Base-by-base conservation (phyloP, 2,888 invertebrate species). In the Chymomyza caudatula region DNA sequence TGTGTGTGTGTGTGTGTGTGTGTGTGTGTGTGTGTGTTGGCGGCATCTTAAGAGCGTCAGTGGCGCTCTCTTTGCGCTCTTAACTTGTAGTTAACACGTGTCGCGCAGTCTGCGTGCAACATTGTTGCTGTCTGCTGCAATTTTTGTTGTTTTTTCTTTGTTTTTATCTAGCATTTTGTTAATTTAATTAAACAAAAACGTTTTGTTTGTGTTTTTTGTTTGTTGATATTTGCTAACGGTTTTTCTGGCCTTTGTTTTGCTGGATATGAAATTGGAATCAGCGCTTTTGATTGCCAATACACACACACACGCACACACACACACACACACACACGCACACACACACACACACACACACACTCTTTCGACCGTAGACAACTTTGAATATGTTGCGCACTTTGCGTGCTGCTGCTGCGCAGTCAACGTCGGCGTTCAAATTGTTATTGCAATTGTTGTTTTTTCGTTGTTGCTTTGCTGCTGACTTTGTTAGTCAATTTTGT, bases 141-240 rank as follows among this genome's bases (percentile, higher is more conserved):
- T 52, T 60, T 51, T 17, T 49, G 13, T 58, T 75, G 63, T 77
- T 66, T 61, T 29, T 49, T n/a, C 15, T 51, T 65, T 65, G 71
- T 61, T 53, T 63, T 69, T 69, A 70, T 70, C 66, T 70, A 75
- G 78, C 77, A 80, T 84, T 81, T 78, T 77, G 78, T 84, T 82
- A 81, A 81, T 82, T 84, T 79, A 79, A 84, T 84, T 82, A 78
- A 78, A 84, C 80, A 80, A 80, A 80, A 80, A 80, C 80, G 78
- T 74, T 84, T 81, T 84, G 84, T 84, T 81, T 83, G 76, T 84
- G 75, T 72, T 84, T 81, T 77, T 83, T 80, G 54, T 53, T 57
- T 3, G 25, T 49, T 19, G 49, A 6, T 49, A 49, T 15, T 49
- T 60, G 61, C 51, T 37, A 67, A 68, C 69, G 58, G 56, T 68